Evolutionary conservation across 1,140 invertebrate species (phyloP).

Genomic region (Nasonia longicornis): DNA sequence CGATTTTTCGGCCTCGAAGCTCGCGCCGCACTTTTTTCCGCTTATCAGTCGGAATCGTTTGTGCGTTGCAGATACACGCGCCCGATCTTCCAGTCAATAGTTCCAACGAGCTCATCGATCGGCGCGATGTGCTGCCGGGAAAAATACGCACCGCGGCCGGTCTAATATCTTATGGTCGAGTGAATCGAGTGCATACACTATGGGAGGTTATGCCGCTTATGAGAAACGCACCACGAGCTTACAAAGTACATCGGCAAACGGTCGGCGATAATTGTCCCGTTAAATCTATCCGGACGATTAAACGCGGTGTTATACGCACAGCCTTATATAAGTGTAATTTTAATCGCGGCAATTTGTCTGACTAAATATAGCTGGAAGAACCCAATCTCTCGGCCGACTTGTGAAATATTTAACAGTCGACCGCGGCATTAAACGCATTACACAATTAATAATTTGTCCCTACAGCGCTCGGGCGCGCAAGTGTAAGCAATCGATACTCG

Average conservation of each 20-base stretch:
- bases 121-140: background rate
- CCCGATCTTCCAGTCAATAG: background rate
- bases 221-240: background rate
- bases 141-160: background rate
- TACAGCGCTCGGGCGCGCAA: background rate
- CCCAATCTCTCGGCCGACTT: background rate
- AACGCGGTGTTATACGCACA: background rate
- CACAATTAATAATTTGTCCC: constrained; percentile 40
- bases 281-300: constrained; percentile 3
- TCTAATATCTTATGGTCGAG: no score
- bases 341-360: constrained; percentile 15
- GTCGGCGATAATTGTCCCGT: constrained; percentile 3
- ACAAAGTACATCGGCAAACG: background rate
- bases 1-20: constrained; percentile 10
- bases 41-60: constrained; percentile 18
- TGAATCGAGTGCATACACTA: background rate
- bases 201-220: background rate
- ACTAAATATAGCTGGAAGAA: no score
- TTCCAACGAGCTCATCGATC: background rate
- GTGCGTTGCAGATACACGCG: background rate
- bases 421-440: constrained; percentile 32
- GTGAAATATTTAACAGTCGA: background rate
- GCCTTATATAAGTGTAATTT: constrained; percentile 1
- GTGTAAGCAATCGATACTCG: background rate
- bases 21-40: background rate